phyloP scores from a whole-genome alignment of 2,888 invertebrate genomes.

The Caenorhabditis wallacei region DNA sequence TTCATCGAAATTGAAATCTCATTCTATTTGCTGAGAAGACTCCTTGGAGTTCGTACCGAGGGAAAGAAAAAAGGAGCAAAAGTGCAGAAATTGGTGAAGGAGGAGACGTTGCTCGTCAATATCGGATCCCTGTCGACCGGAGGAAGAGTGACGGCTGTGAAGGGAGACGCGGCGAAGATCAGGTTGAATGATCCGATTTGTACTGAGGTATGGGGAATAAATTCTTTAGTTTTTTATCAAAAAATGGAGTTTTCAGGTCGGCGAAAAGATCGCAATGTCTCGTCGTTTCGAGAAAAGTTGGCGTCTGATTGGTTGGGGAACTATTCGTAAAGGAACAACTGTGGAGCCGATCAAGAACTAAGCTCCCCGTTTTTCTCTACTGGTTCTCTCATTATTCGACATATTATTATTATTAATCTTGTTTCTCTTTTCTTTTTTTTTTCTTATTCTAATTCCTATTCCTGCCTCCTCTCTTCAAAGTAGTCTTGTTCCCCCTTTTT shows the following conservation, averaged over 20 bases:
- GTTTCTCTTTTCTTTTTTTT: conserved; percentile 35
- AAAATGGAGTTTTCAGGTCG: conserved; percentile 83
- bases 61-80: conserved; percentile 99
- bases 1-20: conserved; percentile 91
- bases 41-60: conserved; percentile 97
- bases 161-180: conserved; percentile 89
- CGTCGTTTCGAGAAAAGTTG: conserved; percentile 99
- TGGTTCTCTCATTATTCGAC: conserved; percentile 44
- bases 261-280: conserved; percentile 99
- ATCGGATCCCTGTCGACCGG: conserved; percentile 99
- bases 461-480: background rate
- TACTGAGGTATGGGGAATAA: conserved; percentile 90
- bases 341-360: conserved; percentile 88
- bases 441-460: conserved; percentile 11
- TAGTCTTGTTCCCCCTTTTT: background rate
- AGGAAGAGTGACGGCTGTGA: conserved; percentile 86
- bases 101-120: conserved; percentile 91
- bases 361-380: conserved; percentile 25
- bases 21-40: conserved; percentile 95
- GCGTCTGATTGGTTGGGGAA: conserved; percentile 99
- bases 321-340: conserved; percentile 97
- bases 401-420: conserved; percentile 55
- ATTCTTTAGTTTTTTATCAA: too few relatives aligned
- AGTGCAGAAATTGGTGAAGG: conserved; percentile 84
- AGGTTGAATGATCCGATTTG: conserved; percentile 96